These are phyloP conservation scores for Remorina albescens DNA, from an alignment of 2,797 vertebrate species.

Conservation along the genomic window DNA sequence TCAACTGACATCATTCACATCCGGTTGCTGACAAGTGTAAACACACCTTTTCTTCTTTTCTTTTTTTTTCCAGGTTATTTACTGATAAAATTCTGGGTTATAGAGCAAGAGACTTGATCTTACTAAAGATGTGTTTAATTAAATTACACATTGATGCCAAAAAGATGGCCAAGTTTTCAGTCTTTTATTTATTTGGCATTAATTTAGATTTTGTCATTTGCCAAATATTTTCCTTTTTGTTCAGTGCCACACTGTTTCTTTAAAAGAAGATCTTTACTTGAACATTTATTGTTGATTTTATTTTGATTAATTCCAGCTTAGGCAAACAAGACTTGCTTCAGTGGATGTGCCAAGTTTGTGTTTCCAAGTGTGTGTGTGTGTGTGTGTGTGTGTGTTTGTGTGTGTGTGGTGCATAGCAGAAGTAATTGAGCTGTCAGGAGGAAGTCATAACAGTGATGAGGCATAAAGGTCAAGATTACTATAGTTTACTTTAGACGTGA, in stretches of 20 bases:
- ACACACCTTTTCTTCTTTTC: not conserved
- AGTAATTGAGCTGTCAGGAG: conserved; percentile 58
- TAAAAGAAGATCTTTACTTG: not conserved
- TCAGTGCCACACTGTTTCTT: not conserved
- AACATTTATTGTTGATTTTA: not conserved
- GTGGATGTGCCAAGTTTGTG: conserved; percentile 15
- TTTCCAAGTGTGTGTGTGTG: not conserved
- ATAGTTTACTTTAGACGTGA: conserved; percentile 5
- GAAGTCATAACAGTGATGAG: conserved; percentile 63
- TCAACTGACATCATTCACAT: not conserved
- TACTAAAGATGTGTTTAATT: conserved; percentile 10
- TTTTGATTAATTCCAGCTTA: not conserved
- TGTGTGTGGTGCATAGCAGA: conserved; percentile 5
- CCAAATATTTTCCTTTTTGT: not conserved
- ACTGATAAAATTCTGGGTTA: not conserved
- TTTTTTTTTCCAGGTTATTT: not conserved
- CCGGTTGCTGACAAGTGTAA: not conserved
- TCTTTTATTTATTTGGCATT: not conserved
- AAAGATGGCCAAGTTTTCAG: not conserved
- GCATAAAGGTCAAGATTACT: conserved; percentile 44
- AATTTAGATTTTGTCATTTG: not conserved
- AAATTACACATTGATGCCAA: not conserved
- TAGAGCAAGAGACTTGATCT: not conserved
- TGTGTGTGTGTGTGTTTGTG: not conserved
- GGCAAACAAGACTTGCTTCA: not conserved